These are phyloP conservation scores for Periophthalmus modestus DNA, from an alignment of 2,113 vertebrate species.

Conservation along the genomic window DNA sequence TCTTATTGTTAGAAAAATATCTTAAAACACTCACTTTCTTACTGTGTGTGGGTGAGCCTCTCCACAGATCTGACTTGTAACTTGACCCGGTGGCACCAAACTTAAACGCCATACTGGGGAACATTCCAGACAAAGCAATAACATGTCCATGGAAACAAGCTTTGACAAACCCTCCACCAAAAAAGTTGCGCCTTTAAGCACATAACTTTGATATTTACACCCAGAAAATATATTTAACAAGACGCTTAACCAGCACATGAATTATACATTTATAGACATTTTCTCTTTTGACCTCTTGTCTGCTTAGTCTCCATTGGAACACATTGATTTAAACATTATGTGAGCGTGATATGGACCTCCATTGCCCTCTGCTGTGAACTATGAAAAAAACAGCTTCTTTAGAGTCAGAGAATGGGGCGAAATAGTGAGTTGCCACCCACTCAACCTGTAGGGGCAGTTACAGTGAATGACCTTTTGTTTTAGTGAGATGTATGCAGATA, in stretches of 20 bases:
- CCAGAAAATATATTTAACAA: neutral
- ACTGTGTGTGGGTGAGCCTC: neutral
- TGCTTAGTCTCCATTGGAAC: neutral
- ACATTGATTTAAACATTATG: constrained; percentile 1
- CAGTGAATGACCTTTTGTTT: neutral
- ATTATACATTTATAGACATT: neutral
- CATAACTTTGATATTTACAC: neutral
- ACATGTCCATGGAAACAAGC: too few species aligned
- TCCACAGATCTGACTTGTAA: too few species aligned
- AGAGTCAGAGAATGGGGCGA: constrained; percentile 6
- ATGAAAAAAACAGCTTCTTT: neutral
- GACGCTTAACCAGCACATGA: neutral
- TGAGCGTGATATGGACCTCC: neutral
- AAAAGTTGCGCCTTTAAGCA: too few species aligned
- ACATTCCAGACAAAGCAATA: too few species aligned
- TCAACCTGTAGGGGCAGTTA: neutral
- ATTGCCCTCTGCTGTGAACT: neutral
- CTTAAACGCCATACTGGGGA: too few species aligned
- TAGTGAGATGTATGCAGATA: neutral
- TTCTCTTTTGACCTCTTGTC: constrained; percentile 7
- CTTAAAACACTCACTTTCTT: neutral
- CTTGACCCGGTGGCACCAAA: too few species aligned
- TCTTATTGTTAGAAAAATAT: neutral
- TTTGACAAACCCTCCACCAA: too few species aligned
- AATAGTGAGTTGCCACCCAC: neutral